Conservation (phyloP, 2,888 invertebrate species). For the Hyposoter dolosus region DNA sequence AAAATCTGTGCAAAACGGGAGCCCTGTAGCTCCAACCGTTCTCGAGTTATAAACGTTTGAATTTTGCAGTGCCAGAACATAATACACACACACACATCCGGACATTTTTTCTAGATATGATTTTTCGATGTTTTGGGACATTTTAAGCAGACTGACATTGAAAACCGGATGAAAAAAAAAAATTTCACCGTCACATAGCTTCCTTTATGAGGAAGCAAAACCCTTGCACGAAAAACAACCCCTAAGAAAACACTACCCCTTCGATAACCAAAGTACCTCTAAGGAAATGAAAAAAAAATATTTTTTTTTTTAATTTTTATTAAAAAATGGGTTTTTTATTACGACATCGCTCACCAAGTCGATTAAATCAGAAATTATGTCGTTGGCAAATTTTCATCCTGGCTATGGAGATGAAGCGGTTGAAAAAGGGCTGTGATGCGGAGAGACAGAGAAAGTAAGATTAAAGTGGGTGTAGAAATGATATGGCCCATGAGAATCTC, state of each 20-base stretch:
- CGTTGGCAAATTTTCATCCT: not conserved
- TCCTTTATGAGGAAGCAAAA: no score
- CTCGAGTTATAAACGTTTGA: no score
- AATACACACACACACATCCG: no score
- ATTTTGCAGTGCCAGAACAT: no score
- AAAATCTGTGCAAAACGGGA: no score
- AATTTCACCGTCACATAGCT: no score
- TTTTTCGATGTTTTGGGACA: no score
- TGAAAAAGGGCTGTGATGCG: not conserved
- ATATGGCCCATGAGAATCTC: constrained; percentile 47
- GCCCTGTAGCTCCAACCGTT: no score
- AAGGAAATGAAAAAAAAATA: not conserved
- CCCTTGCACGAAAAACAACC: not conserved
- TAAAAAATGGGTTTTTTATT: not conserved
- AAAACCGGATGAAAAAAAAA: no score
- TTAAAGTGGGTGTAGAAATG: constrained; percentile 35
- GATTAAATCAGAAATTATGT: constrained; percentile 14
- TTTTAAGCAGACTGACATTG: no score
- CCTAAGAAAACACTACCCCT: not conserved
- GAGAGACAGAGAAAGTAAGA: not conserved
- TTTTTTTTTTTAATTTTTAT: not conserved
- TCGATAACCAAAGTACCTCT: not conserved
- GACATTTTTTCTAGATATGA: no score
- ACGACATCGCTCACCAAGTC: constrained; percentile 7
- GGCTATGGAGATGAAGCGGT: constrained; percentile 11